These are phyloP conservation scores for Vireo altiloquus DNA, from an alignment of 2,113 vertebrate genomes.

Conservation along the genomic window DNA sequence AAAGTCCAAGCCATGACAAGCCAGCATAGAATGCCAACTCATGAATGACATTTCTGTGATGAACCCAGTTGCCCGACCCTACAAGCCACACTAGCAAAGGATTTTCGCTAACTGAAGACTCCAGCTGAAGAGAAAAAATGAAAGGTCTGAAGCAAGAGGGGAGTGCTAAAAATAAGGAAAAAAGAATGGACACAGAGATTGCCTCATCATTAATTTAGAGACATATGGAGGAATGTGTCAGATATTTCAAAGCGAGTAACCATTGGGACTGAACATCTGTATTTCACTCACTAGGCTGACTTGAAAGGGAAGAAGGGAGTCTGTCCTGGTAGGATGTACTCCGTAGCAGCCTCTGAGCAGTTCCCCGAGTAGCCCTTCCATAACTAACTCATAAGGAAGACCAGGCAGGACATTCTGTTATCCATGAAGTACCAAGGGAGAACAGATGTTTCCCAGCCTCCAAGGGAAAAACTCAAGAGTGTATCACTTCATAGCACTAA, in stretches of 20 bases:
- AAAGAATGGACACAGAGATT: neutral
- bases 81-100: neutral
- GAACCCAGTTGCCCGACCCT: neutral
- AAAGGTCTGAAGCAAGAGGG: neutral
- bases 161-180: neutral
- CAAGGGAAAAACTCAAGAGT: neutral
- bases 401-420: constrained; percentile 19
- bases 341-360: neutral
- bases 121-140: neutral
- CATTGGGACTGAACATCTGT: neutral
- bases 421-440: neutral
- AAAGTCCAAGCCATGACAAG: neutral
- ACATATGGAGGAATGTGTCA: neutral
- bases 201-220: neutral
- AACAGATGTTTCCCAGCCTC: constrained; percentile 29
- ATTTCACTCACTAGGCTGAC: neutral
- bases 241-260: neutral
- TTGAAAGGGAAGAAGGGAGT: rapidly evolving
- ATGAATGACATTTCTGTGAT: constrained; percentile 15
- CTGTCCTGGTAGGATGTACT: neutral
- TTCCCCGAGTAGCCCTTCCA: neutral
- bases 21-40: neutral
- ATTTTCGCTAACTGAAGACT: neutral
- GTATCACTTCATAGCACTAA: neutral
- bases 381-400: constrained; percentile 28